phyloP scores from a whole-genome alignment of 2,113 vertebrate genomes.

The Nycticryphes semicollaris region DNA sequence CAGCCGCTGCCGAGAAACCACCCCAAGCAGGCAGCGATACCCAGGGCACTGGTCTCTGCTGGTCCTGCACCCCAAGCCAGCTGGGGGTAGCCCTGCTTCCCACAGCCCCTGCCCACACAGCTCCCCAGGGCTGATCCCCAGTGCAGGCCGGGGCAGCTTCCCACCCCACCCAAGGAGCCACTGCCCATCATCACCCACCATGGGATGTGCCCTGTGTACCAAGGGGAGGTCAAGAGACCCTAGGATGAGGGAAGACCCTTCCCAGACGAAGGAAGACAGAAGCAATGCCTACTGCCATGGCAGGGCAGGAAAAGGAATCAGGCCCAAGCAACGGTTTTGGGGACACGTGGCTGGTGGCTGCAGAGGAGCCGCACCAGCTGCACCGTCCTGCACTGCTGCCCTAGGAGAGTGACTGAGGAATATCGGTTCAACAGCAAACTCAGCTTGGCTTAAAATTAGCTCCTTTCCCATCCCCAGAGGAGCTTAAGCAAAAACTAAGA shows the following conservation, averaged over 20 bases:
- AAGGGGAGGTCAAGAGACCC: rapidly evolving
- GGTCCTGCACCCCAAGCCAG: rapidly evolving
- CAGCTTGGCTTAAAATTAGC: not conserved
- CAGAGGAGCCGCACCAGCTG: rapidly evolving
- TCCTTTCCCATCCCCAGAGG: not conserved
- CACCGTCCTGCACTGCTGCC: rapidly evolving
- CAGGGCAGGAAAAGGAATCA: not conserved
- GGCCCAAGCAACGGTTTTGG: rapidly evolving
- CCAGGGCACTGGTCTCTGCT: rapidly evolving
- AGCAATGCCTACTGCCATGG: rapidly evolving
- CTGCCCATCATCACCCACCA: not conserved
- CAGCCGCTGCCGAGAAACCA: rapidly evolving
- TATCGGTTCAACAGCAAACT: rapidly evolving
- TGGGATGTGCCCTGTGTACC: rapidly evolving
- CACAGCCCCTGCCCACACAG: not conserved
- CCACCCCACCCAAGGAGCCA: not conserved
- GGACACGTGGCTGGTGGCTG: rapidly evolving
- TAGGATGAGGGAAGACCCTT: not conserved
- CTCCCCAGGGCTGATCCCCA: not conserved
- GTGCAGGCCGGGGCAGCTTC: rapidly evolving
- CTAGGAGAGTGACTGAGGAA: not conserved
- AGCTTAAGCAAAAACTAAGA: not conserved
- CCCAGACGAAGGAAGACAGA: not conserved
- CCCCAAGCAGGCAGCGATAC: rapidly evolving
- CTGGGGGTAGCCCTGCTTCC: rapidly evolving